These are phyloP conservation scores for Carduelis carduelis DNA, from an alignment of 2,797 vertebrate genomes.

Conservation along the genomic window DNA sequence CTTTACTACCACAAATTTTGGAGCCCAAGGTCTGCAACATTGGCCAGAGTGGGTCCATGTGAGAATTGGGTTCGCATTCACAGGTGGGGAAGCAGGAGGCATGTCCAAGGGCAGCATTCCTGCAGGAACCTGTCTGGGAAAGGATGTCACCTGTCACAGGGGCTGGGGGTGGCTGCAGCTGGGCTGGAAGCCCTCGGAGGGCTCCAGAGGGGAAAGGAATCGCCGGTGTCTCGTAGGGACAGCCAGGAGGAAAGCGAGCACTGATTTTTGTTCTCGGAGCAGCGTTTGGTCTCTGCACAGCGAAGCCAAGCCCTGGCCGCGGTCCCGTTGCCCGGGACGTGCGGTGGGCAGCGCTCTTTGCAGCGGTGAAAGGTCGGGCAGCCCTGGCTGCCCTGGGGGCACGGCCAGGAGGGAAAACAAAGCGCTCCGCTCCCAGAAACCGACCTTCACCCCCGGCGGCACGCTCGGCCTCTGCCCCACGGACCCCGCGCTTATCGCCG, in stretches of 20 bases:
- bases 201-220: accelerated
- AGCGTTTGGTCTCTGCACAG: accelerated
- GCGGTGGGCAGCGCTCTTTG: neutral
- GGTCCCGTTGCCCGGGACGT: accelerated
- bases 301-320: neutral
- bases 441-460: neutral
- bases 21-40: neutral
- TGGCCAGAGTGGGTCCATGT: accelerated
- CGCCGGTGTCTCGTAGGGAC: accelerated
- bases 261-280: accelerated
- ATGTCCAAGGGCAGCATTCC: neutral
- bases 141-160: accelerated
- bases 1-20: accelerated
- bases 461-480: neutral
- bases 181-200: neutral
- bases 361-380: neutral
- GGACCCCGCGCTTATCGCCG: neutral
- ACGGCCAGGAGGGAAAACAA: neutral
- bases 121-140: neutral
- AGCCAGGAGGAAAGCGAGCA: accelerated
- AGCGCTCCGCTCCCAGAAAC: neutral
- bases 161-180: accelerated
- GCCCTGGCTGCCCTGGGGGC: neutral
- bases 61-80: accelerated
- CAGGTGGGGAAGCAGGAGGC: accelerated